phyloP scores from a whole-genome alignment of 2,888 invertebrate species.

The Erebia aethiops region DNA sequence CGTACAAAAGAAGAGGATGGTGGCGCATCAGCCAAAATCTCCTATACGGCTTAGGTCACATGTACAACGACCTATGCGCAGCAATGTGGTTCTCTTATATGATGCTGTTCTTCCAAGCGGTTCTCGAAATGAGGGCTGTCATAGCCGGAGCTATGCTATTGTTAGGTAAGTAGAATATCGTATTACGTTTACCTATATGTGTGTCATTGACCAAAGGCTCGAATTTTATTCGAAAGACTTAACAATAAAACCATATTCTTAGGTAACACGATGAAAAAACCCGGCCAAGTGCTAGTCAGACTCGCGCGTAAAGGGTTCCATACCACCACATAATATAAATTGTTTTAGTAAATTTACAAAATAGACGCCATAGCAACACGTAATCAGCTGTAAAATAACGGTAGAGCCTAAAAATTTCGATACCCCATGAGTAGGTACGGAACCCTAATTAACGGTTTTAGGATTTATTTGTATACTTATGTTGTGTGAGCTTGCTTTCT shows the following conservation, averaged over 20 bases:
- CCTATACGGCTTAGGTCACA: constrained; percentile 89
- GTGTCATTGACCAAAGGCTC: constrained; percentile 21
- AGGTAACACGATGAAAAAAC: neutral
- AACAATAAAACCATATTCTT: neutral
- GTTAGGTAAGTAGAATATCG: constrained; percentile 72
- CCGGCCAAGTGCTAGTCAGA: no score
- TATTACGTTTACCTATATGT: constrained; percentile 13
- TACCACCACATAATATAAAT: no score
- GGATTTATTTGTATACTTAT: no score
- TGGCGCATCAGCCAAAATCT: constrained; percentile 74
- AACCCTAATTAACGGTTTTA: no score
- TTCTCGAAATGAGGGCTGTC: constrained; percentile 80
- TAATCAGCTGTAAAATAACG: no score
- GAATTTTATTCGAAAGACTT: constrained; percentile 6
- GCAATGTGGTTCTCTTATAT: constrained; percentile 98
- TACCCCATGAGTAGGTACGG: no score
- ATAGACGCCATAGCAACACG: no score
- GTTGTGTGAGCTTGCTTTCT: no score
- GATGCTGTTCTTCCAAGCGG: constrained; percentile 90
- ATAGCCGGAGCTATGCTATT: constrained; percentile 87
- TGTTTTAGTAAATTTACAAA: no score
- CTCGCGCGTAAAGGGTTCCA: no score
- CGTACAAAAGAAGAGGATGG: constrained; percentile 59
- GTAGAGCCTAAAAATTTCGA: no score
- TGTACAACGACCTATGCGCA: constrained; percentile 97